These are phyloP conservation scores for Hoplostethus atlanticus DNA, from an alignment of 2,797 vertebrate genomes.

Conservation along the genomic window DNA sequence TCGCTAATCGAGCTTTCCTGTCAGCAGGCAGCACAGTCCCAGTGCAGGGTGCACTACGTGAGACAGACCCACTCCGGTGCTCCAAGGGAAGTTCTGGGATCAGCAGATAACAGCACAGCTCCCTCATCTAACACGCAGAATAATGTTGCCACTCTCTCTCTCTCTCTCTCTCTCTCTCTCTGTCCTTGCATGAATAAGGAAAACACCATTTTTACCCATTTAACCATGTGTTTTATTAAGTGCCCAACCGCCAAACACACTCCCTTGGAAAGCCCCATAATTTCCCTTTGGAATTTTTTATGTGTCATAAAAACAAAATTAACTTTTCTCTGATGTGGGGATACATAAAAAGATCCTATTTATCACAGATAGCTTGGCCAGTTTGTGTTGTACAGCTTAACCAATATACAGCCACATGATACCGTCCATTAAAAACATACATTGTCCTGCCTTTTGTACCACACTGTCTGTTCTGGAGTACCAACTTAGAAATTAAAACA, in stretches of 20 bases:
- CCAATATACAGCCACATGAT: constrained; percentile 3
- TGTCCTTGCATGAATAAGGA: constrained; percentile 71
- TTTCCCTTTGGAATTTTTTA: constrained; percentile 26
- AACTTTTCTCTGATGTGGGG: constrained; percentile 10
- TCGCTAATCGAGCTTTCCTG: constrained; percentile 91
- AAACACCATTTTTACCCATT: constrained; percentile 67
- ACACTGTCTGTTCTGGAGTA: constrained; percentile 50
- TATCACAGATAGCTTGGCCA: background rate
- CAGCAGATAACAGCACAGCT: constrained; percentile 88
- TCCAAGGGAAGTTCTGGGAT: constrained; percentile 95
- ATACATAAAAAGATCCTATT: background rate
- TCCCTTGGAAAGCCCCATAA: constrained; percentile 60
- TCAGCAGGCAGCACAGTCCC: constrained; percentile 83
- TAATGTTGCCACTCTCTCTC: constrained; percentile 64
- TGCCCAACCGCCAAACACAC: constrained; percentile 39
- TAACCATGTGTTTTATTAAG: constrained; percentile 60
- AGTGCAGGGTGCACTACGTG: constrained; percentile 76
- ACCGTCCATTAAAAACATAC: constrained; percentile 3
- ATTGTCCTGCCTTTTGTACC: constrained; percentile 14
- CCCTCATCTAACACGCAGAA: constrained; percentile 83
- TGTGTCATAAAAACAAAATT: background rate
- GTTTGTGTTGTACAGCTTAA: constrained; percentile 2
- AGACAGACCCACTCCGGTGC: constrained; percentile 87
- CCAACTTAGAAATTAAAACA: constrained; percentile 75
- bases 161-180: constrained; percentile 32